Conservation (phyloP, 2,113 vertebrate species). For the Megaptera novaeangliae region DNA sequence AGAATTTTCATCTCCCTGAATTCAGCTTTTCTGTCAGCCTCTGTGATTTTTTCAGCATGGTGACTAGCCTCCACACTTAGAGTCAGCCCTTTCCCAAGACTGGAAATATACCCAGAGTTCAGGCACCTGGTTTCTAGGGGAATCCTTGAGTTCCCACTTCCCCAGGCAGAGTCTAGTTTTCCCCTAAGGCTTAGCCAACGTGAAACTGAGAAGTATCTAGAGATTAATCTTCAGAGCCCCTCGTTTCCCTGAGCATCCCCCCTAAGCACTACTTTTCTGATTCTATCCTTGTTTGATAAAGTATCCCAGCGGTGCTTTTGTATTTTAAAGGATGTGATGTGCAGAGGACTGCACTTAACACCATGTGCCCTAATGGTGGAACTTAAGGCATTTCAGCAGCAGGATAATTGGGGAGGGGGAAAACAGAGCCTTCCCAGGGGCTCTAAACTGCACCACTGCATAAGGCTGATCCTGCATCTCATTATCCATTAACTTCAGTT, state of each 20-base stretch:
- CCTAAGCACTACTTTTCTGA: slow-evolving; percentile 30
- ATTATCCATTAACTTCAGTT: slow-evolving; percentile 67
- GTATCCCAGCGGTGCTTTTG: slow-evolving; percentile 46
- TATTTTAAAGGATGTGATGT: slow-evolving; percentile 59
- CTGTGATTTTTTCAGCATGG: slow-evolving; percentile 35
- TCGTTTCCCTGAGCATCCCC: not conserved
- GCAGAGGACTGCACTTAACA: slow-evolving; percentile 60
- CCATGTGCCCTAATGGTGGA: slow-evolving; percentile 42
- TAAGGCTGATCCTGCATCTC: slow-evolving; percentile 63
- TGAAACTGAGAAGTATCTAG: slow-evolving; percentile 20
- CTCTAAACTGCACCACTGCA: slow-evolving; percentile 32
- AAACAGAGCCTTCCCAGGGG: slow-evolving; percentile 44
- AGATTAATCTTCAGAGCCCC: slow-evolving; percentile 46
- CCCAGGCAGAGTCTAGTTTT: not conserved
- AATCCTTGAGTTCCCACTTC: not conserved
- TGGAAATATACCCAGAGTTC: not conserved
- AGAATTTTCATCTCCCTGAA: not conserved
- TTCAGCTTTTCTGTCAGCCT: not conserved
- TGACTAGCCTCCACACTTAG: not conserved
- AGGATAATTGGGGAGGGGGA: slow-evolving; percentile 57
- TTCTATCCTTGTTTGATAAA: slow-evolving; percentile 54
- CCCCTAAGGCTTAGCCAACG: not conserved
- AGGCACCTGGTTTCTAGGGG: slow-evolving; percentile 6
- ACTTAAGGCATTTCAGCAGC: slow-evolving; percentile 50
- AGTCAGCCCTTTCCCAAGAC: slow-evolving; percentile 23